Evolutionary conservation across 1,140 invertebrate species (phyloP).

Genomic region (Dendrolimus kikuchii): DNA sequence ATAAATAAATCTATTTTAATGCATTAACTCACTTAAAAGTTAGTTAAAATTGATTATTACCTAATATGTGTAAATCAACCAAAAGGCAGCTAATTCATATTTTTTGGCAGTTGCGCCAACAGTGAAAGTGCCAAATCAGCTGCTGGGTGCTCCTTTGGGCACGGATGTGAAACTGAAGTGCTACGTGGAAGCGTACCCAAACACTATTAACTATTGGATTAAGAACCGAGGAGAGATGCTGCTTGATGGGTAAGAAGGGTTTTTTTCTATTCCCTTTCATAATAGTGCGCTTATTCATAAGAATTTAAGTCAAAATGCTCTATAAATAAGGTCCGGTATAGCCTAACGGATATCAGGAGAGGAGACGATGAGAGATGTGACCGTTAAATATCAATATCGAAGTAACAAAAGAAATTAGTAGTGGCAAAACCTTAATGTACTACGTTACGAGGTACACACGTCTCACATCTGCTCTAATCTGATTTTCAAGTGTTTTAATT

Average conservation of each 20-base stretch:
- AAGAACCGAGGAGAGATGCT: constrained; percentile 85
- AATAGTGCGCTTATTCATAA: not conserved
- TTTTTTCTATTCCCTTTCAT: not conserved
- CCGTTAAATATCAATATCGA: too few species aligned
- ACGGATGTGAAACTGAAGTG: constrained; percentile 87
- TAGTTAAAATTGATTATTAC: too few species aligned
- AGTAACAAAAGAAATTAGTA: too few species aligned
- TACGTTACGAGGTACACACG: too few species aligned
- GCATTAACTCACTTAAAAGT: too few species aligned
- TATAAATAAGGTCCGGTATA: not conserved
- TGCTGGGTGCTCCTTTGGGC: constrained; percentile 84
- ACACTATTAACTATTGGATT: constrained; percentile 89
- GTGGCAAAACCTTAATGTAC: too few species aligned
- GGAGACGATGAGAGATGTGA: too few species aligned
- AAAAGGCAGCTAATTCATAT: constrained; percentile 1
- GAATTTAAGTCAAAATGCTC: not conserved
- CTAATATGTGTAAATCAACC: too few species aligned
- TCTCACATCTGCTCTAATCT: too few species aligned
- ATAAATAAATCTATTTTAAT: too few species aligned
- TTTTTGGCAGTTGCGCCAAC: constrained; percentile 81
- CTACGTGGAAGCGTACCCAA: constrained; percentile 87
- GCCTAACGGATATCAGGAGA: too few species aligned
- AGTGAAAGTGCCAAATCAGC: constrained; percentile 87
- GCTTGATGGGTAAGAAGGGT: constrained; percentile 79
- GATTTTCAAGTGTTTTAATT: too few species aligned